Conservation (phyloP, 2,113 vertebrate genomes). For the Muscicapa adusta region DNA sequence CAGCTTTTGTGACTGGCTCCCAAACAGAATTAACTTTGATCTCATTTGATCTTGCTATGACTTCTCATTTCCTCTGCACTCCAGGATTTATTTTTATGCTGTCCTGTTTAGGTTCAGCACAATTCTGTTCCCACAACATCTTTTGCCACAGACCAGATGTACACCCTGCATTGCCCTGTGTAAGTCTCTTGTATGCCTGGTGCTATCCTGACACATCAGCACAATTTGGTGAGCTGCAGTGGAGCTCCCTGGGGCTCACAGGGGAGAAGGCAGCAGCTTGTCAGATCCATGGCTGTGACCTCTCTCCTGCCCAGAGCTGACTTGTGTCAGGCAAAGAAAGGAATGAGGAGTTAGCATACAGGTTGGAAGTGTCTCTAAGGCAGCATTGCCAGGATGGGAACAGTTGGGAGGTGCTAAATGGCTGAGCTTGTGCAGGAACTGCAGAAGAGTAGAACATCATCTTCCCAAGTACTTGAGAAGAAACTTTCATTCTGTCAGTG, state of each 20-base stretch:
- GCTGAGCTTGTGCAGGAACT: neutral
- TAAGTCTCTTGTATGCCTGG: rapidly evolving
- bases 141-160: neutral
- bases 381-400: rapidly evolving
- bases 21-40: neutral
- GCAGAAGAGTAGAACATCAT: neutral
- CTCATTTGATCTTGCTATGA: neutral
- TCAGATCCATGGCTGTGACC: neutral
- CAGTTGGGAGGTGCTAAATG: rapidly evolving
- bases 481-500: neutral
- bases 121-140: neutral
- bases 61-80: neutral
- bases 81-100: neutral
- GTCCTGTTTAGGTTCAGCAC: neutral
- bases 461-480: neutral
- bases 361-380: neutral
- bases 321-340: neutral
- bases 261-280: neutral
- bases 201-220: neutral
- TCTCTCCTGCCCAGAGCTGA: neutral
- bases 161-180: rapidly evolving
- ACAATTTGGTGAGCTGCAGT: neutral
- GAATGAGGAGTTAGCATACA: neutral
- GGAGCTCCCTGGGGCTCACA: neutral
- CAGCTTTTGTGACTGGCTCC: neutral